A percentile compares a stretch with the other conserved stretches of the same genome.
phyloP scores from a whole-genome alignment of 2,888 invertebrate species.

The Monochamus alternatus region DNA sequence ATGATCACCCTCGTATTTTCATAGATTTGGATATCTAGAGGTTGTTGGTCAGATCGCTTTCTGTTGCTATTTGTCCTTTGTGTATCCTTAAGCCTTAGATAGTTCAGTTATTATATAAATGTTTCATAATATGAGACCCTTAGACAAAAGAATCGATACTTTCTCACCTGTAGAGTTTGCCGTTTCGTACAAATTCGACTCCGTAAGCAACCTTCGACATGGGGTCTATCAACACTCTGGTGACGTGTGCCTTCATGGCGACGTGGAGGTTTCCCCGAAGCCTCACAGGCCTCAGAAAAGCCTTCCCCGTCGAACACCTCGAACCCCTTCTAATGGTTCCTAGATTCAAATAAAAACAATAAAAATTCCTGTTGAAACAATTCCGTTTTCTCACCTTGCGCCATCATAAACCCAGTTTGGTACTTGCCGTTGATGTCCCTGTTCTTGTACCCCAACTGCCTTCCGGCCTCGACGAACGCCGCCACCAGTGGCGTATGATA shows the following conservation, averaged over 20 bases:
- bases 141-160: background rate
- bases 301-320: constrained; percentile 91
- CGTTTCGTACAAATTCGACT: constrained; percentile 85
- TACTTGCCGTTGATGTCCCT: constrained; percentile 90
- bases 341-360: constrained; percentile 41
- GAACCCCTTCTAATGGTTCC: constrained; percentile 85
- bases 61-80: no score
- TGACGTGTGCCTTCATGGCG: constrained; percentile 86
- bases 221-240: constrained; percentile 82
- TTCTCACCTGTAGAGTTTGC: constrained; percentile 74
- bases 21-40: no score
- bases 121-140: no score
- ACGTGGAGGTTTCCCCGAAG: constrained; percentile 88
- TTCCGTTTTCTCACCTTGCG: constrained; percentile 75
- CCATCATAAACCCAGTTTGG: constrained; percentile 92
- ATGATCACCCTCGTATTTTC: no score
- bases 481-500: constrained; percentile 87
- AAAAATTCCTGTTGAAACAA: background rate
- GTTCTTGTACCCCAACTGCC: constrained; percentile 82
- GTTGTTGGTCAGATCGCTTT: no score
- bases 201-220: constrained; percentile 85
- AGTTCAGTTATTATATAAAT: no score
- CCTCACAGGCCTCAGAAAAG: constrained; percentile 86
- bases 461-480: constrained; percentile 87
- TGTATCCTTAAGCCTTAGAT: no score